phyloP scores from a whole-genome alignment of 2,113 vertebrate genomes.

The Centropristis striata region DNA sequence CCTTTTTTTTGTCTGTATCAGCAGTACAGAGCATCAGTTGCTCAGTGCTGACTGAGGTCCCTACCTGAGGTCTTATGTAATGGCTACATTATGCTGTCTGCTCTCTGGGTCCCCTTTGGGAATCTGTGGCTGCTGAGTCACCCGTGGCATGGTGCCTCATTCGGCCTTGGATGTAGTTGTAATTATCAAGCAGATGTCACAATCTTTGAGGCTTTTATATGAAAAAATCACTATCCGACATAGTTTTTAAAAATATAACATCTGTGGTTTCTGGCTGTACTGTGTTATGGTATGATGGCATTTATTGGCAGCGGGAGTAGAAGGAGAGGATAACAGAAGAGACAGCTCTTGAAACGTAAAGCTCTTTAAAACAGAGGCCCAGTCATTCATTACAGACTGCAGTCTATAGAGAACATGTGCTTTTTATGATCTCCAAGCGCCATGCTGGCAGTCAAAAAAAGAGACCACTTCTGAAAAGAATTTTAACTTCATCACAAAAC shows the following conservation, averaged over 20 bases:
- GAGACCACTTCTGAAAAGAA: too few species aligned
- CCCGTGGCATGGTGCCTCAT: constrained; percentile 20
- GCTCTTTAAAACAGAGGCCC: constrained; percentile 40
- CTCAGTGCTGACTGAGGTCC: constrained; percentile 47
- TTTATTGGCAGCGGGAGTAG: constrained; percentile 2
- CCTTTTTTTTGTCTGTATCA: constrained; percentile 28
- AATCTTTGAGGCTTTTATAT: constrained; percentile 20
- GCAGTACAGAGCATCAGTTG: constrained; percentile 37
- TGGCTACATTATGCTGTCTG: constrained; percentile 31
- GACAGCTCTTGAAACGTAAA: constrained; percentile 25
- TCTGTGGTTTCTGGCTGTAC: background rate
- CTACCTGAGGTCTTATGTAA: constrained; percentile 55
- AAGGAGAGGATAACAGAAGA: background rate
- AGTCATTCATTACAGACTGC: constrained; percentile 29
- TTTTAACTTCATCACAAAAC: background rate
- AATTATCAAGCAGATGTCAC: constrained; percentile 37
- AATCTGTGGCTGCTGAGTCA: constrained; percentile 60
- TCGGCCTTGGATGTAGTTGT: constrained; percentile 26
- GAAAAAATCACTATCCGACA: constrained; percentile 2
- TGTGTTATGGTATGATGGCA: background rate
- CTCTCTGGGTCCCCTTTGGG: constrained; percentile 29
- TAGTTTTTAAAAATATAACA: background rate
- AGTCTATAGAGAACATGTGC: constrained; percentile 1
- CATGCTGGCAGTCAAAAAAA: constrained; percentile 11
- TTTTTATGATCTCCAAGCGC: constrained; percentile 26